These are phyloP conservation scores for Falco biarmicus DNA, from an alignment of 2,797 vertebrate genomes.

Conservation along the genomic window DNA sequence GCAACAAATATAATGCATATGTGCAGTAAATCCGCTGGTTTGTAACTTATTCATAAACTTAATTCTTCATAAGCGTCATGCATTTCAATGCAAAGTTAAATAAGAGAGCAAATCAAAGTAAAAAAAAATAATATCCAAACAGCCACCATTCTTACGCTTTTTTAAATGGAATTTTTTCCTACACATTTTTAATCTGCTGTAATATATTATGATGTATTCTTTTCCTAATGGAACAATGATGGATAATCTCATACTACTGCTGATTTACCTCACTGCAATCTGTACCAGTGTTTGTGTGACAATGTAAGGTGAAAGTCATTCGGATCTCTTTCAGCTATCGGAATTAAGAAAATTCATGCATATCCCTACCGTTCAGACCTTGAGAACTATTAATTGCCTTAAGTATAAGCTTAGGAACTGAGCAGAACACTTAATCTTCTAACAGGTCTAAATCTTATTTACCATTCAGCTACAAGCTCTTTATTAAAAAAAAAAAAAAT, in stretches of 20 bases:
- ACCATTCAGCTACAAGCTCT: conserved; percentile 7
- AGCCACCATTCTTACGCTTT: background rate
- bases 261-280: background rate
- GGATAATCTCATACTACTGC: background rate
- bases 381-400: conserved; percentile 47
- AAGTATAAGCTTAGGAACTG: conserved; percentile 53
- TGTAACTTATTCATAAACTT: background rate
- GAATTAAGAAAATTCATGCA: conserved; percentile 43
- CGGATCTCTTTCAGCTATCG: background rate
- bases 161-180: background rate
- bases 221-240: background rate
- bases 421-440: conserved; percentile 60
- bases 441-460: conserved; percentile 58
- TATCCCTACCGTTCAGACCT: background rate
- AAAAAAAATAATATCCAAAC: background rate
- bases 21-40: background rate
- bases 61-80: background rate
- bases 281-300: background rate
- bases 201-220: background rate
- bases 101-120: background rate
- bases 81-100: background rate
- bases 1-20: background rate
- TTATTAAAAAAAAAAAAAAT: background rate
- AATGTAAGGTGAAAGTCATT: background rate
- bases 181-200: background rate